Base-by-base conservation (phyloP, 1,140 invertebrate genomes). In the Pogonognathellus flavescens region DNA sequence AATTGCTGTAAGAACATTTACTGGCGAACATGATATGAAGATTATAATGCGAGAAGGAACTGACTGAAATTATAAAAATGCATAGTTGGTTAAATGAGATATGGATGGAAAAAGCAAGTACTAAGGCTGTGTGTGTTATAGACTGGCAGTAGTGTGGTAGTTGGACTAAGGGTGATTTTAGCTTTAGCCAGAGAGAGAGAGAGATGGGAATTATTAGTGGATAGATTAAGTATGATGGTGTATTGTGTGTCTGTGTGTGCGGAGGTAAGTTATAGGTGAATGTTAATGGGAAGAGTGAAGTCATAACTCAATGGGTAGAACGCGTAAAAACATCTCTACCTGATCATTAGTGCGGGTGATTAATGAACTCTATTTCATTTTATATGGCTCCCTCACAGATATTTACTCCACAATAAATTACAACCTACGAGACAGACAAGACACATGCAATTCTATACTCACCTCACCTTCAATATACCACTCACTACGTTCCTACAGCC, bases 331-430 rank as follows among this genome's bases (percentile, higher is more conserved):
- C 80, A 55, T 81, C 80, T 81, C 80, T 81, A 81, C 80, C 80
- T 81, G 50, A 81, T 81, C 80, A 81, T 81, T 81, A 81, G 80
- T 81, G 80, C 50, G 18, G 80, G 80, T 81, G 80, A 81, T 81
- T 81, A 81, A 81, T 81, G 80, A 57, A 81, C 80, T 59, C 22
- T 81, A 81, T 81, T 81, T 81, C 80, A 81, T 81, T 80, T 81
- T 81, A 81, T 57, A 81, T 81, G 20, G 55, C 80, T 81, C 50
- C 80, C 80, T 81, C 72, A 50, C 41, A 52, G 52, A 81, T 55
- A 81, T 81, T 81, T 81, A 81, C 80, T 81, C 80, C 50, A 50
- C 31, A 57, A 81, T 81, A 81, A 81, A 81, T 81, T 81, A 81
- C 31, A 41, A 8, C 22, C 80, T 81, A 81, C 80, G 31, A 76